phyloP scores from a whole-genome alignment of 2,888 invertebrate genomes.

The Ophonus ardosiacus region DNA sequence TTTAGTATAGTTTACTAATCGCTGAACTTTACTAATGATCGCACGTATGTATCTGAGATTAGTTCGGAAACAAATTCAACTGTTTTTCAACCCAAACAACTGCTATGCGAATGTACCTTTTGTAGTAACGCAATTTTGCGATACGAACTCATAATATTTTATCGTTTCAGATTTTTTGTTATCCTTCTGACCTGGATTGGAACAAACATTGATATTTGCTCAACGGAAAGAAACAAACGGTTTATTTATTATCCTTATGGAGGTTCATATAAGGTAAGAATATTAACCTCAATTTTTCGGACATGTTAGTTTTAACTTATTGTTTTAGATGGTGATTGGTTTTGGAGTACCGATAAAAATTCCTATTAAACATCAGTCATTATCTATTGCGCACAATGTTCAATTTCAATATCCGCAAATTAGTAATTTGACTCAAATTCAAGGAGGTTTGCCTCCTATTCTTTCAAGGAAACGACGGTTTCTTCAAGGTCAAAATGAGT shows the following conservation, averaged over 20 bases:
- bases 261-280: slow-evolving; percentile 70
- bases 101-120: slow-evolving; percentile 9
- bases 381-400: slow-evolving; percentile 80
- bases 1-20: not conserved
- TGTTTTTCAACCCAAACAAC: not conserved
- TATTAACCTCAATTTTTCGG: not conserved
- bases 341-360: slow-evolving; percentile 78
- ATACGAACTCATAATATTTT: not conserved
- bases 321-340: slow-evolving; percentile 79
- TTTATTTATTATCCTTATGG: slow-evolving; percentile 68
- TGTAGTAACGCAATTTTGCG: too few species aligned
- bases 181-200: not conserved
- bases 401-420: slow-evolving; percentile 80
- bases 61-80: not conserved
- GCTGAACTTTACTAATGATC: not conserved
- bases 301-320: not conserved
- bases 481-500: slow-evolving; percentile 68
- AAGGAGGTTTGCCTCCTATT: slow-evolving; percentile 71
- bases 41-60: not conserved
- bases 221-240: slow-evolving; percentile 17
- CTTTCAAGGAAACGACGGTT: slow-evolving; percentile 68
- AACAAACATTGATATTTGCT: not conserved
- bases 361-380: slow-evolving; percentile 76
- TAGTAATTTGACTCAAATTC: slow-evolving; percentile 70
- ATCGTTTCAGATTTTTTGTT: not conserved